phyloP scores from a whole-genome alignment of 2,797 vertebrate genomes.

The Paramormyrops hopkinsi region DNA sequence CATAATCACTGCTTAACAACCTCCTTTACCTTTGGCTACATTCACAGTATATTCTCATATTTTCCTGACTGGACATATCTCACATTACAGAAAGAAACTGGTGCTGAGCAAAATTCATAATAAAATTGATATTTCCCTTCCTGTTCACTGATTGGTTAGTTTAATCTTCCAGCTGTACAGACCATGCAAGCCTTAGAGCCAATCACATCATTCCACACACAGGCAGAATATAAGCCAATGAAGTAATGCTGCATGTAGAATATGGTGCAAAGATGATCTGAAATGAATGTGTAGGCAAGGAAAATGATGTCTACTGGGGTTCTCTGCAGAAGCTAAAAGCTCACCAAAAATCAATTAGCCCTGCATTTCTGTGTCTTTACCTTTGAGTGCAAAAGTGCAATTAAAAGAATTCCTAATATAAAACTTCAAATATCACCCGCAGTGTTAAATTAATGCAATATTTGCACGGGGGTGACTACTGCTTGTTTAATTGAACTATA shows the following conservation, averaged over 20 bases:
- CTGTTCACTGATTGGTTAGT: neutral
- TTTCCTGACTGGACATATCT: constrained; percentile 4
- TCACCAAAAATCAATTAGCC: neutral
- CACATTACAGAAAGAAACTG: neutral
- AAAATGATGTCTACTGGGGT: neutral
- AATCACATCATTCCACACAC: neutral
- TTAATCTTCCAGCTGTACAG: neutral
- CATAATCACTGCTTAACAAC: neutral
- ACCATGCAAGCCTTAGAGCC: neutral
- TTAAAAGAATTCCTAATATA: neutral
- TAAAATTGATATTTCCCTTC: neutral
- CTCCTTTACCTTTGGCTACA: neutral
- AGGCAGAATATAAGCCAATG: neutral
- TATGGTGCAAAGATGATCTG: neutral
- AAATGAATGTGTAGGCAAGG: neutral
- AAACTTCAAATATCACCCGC: neutral
- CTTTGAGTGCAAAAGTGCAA: neutral
- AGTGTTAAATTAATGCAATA: neutral
- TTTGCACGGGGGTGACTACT: neutral
- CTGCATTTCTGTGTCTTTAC: neutral
- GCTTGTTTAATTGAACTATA: neutral
- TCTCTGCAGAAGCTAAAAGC: neutral
- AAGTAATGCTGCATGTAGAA: neutral
- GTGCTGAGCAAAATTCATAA: neutral
- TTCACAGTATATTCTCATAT: neutral